Conservation (phyloP, 2,888 invertebrate species). For the Drosophila infuscata region DNA sequence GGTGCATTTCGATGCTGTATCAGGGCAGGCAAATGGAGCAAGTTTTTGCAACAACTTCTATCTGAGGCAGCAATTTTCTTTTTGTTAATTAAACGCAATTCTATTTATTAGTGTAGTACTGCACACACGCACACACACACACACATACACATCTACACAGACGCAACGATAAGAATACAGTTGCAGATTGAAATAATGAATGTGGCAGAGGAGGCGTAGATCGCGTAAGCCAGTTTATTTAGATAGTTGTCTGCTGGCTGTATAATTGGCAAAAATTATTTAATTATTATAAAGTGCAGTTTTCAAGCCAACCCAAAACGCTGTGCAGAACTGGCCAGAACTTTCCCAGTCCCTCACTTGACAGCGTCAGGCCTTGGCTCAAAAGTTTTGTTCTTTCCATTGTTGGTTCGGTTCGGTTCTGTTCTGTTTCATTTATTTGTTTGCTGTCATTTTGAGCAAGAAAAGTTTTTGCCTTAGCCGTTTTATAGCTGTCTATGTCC, state of each 20-base stretch:
- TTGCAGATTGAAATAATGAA: constrained; percentile 26
- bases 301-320: constrained; percentile 21
- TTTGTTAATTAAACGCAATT: constrained; percentile 76
- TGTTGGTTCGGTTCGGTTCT: constrained; percentile 5
- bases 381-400: constrained; percentile 33
- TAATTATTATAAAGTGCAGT: constrained; percentile 78
- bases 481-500: constrained; percentile 35
- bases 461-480: constrained; percentile 39
- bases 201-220: constrained; percentile 15
- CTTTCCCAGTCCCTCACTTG: constrained; percentile 24
- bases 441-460: constrained; percentile 26
- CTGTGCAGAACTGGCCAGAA: constrained; percentile 4
- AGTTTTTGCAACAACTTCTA: constrained; percentile 63
- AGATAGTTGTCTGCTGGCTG: constrained; percentile 50
- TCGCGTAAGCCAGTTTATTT: constrained; percentile 45
- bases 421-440: constrained; percentile 40
- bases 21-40: constrained; percentile 48
- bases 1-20: constrained; percentile 8
- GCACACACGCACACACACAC: constrained; percentile 24
- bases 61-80: constrained; percentile 63
- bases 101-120: constrained; percentile 68
- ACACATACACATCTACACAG: constrained; percentile 4
- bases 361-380: constrained; percentile 17
- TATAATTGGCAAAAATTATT: constrained; percentile 77
- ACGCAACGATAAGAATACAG: not conserved